These are phyloP conservation scores for Lomographa bimaculata DNA, from an alignment of 2,888 invertebrate genomes.

Conservation along the genomic window DNA sequence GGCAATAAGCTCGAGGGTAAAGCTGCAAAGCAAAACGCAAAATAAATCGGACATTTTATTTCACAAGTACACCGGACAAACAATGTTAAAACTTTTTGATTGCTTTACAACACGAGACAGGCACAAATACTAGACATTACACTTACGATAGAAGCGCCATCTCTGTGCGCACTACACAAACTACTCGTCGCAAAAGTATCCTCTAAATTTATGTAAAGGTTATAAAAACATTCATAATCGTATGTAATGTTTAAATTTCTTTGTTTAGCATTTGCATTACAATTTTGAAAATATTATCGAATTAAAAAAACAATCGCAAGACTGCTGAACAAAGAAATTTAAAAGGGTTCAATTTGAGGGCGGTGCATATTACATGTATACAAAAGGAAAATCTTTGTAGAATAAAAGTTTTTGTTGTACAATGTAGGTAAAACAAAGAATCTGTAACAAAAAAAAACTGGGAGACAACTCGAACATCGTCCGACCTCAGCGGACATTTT, in stretches of 20 bases:
- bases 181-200: slow-evolving; percentile 42
- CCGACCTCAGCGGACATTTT: slow-evolving; percentile 76
- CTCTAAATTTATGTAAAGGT: slow-evolving; percentile 35
- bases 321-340: slow-evolving; percentile 56
- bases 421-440: neutral
- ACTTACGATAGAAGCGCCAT: slow-evolving; percentile 56
- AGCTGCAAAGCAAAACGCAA: slow-evolving; percentile 24
- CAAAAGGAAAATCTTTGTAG: no score
- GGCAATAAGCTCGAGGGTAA: slow-evolving; percentile 11
- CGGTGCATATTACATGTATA: slow-evolving; percentile 27
- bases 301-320: slow-evolving; percentile 54
- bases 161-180: slow-evolving; percentile 46
- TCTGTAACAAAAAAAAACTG: neutral
- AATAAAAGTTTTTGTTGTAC: neutral
- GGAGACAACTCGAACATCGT: slow-evolving; percentile 51
- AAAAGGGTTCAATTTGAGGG: slow-evolving; percentile 33
- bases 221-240: slow-evolving; percentile 24
- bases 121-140: slow-evolving; percentile 67
- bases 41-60: slow-evolving; percentile 52
- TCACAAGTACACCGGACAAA: slow-evolving; percentile 53
- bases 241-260: slow-evolving; percentile 40
- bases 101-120: slow-evolving; percentile 51
- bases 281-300: slow-evolving; percentile 51
- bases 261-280: slow-evolving; percentile 59
- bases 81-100: slow-evolving; percentile 55